A percentile compares a stretch with the other conserved stretches of the same genome.
Evolutionary conservation across 2,113 vertebrate species (phyloP).

Genomic region (Hyperoodon ampullatus): DNA sequence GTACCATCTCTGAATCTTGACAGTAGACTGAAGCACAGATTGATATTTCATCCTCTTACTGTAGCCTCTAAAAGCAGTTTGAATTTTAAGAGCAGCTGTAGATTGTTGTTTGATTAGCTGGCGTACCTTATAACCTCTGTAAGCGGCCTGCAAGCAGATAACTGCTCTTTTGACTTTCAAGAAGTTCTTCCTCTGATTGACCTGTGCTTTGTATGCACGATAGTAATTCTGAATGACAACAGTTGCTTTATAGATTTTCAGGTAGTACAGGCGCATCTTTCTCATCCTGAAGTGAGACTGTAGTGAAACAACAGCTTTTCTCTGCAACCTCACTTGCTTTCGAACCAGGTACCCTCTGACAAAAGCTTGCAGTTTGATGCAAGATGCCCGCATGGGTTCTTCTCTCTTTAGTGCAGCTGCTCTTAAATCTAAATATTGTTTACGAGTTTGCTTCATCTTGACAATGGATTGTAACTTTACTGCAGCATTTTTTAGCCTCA

Average conservation of each 20-base stretch:
- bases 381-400: conserved; percentile 76
- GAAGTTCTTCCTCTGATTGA: conserved; percentile 73
- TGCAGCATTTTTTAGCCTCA: conserved; percentile 71
- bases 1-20: conserved; percentile 92
- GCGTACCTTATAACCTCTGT: conserved; percentile 83
- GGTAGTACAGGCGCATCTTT: conserved; percentile 69
- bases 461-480: conserved; percentile 84
- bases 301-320: conserved; percentile 80
- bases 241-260: conserved; percentile 79
- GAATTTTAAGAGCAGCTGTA: conserved; percentile 87
- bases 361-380: conserved; percentile 84
- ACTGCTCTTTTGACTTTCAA: conserved; percentile 79
- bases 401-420: conserved; percentile 58
- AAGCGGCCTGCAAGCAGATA: conserved; percentile 89
- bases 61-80: conserved; percentile 88
- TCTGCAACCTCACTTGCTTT: conserved; percentile 75
- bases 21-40: conserved; percentile 75
- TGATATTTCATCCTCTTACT: conserved; percentile 79
- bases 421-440: conserved; percentile 68
- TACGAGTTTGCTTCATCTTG: conserved; percentile 78
- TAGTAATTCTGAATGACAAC: conserved; percentile 87
- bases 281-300: conserved; percentile 91
- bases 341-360: conserved; percentile 83
- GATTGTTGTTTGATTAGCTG: conserved; percentile 81
- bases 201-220: conserved; percentile 74